Percentiles rank a stretch among this genome's conserved stretches.
Conservation (phyloP, 1,140 invertebrate genomes). For the Papilio dardanus region DNA sequence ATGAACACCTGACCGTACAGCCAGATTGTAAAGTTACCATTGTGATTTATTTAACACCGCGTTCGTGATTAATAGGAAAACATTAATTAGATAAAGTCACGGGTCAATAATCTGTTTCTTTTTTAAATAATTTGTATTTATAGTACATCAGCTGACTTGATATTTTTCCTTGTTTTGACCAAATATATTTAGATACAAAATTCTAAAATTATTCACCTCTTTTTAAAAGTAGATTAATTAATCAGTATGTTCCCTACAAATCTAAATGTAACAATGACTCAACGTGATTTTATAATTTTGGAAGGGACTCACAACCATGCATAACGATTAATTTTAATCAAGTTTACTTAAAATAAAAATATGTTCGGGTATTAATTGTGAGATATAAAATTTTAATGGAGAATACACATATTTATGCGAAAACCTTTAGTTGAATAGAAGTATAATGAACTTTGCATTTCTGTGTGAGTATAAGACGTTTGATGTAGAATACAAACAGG, state of each 20-base stretch:
- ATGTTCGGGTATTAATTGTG: background rate
- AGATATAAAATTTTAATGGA: background rate
- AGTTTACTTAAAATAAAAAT: background rate
- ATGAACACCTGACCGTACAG: slow-evolving; percentile 59
- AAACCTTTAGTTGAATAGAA: background rate
- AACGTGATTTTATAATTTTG: too few species aligned
- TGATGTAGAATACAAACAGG: background rate
- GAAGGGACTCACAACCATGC: background rate
- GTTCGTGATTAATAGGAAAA: slow-evolving; percentile 56
- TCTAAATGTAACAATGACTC: too few species aligned
- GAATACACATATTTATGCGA: too few species aligned
- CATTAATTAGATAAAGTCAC: slow-evolving; percentile 62
- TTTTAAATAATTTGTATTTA: background rate
- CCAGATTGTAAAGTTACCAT: slow-evolving; percentile 48
- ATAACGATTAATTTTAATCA: background rate
- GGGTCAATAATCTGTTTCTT: slow-evolving; percentile 71
- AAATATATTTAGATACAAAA: background rate
- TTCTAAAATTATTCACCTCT: too few species aligned
- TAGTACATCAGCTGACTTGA: background rate
- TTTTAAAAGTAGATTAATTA: too few species aligned
- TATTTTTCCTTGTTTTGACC: background rate
- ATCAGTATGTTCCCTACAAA: too few species aligned
- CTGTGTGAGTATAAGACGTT: background rate
- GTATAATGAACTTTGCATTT: background rate
- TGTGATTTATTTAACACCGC: slow-evolving; percentile 60